Conservation (phyloP, 92 coral and sea anemone genomes). For the Epizoanthus scotinus region DNA sequence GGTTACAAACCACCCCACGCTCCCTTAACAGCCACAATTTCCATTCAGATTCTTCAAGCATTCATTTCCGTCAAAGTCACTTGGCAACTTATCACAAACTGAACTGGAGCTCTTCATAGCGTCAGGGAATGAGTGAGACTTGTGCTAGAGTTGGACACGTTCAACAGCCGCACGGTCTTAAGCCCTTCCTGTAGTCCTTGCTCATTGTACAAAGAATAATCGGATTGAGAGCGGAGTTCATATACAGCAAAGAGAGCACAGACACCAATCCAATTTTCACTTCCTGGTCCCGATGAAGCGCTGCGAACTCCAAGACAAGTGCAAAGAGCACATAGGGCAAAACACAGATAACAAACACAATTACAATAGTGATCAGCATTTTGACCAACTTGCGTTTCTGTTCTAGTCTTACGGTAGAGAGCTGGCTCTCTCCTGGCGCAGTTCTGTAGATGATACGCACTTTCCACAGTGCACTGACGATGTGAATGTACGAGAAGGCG, state of each 20-base stretch:
- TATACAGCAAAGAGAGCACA: slow-evolving; percentile 74
- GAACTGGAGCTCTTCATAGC: background rate
- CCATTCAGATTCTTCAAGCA: slow-evolving; percentile 8
- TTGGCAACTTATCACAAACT: slow-evolving; percentile 29
- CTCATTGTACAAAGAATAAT: slow-evolving; percentile 94
- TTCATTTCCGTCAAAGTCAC: slow-evolving; percentile 15
- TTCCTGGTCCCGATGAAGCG: slow-evolving; percentile 41
- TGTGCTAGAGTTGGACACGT: background rate
- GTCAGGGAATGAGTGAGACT: background rate
- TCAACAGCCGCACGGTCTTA: slow-evolving; percentile 78
- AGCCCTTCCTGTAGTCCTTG: slow-evolving; percentile 87
- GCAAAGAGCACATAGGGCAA: slow-evolving; percentile 75
- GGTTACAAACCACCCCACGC: background rate
- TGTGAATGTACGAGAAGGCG: slow-evolving; percentile 56
- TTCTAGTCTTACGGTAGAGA: slow-evolving; percentile 70
- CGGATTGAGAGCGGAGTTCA: slow-evolving; percentile 95
- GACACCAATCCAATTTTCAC: slow-evolving; percentile 69
- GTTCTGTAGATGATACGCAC: slow-evolving; percentile 40
- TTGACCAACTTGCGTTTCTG: slow-evolving; percentile 94
- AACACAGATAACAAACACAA: slow-evolving; percentile 86
- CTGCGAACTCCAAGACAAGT: slow-evolving; percentile 72
- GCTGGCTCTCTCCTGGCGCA: slow-evolving; percentile 64
- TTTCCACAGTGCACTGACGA: slow-evolving; percentile 49
- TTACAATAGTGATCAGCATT: slow-evolving; percentile 87
- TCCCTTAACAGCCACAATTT: background rate